Evolutionary conservation across 2,888 invertebrate species (phyloP).

Genomic region (Drosophila hamatofila): DNA sequence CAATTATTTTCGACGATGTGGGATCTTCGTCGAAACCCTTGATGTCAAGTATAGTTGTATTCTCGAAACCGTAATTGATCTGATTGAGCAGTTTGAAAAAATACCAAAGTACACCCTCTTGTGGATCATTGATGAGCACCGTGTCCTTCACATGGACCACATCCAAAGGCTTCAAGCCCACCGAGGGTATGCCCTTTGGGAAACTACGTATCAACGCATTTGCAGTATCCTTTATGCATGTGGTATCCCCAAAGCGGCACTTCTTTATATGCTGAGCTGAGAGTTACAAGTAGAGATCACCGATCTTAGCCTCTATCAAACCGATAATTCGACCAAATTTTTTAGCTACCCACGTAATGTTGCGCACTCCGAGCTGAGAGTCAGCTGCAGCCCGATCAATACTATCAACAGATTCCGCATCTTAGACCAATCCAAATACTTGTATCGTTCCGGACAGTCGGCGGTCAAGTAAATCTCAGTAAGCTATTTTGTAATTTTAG

Average conservation of each 20-base stretch:
- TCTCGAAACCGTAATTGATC: conserved; percentile 68
- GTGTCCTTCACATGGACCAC: conserved; percentile 50
- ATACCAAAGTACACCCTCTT: conserved; percentile 52
- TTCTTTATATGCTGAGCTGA: conserved; percentile 53
- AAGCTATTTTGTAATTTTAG: neutral
- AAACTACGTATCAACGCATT: conserved; percentile 60
- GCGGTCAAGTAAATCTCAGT: conserved; percentile 19
- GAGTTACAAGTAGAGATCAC: neutral
- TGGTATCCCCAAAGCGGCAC: conserved; percentile 66
- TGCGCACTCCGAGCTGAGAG: conserved; percentile 23
- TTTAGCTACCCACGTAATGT: conserved; percentile 44
- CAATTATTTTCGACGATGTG: conserved; percentile 46
- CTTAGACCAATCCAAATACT: conserved; percentile 29
- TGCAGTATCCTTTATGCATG: conserved; percentile 68
- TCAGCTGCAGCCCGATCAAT: conserved; percentile 33
- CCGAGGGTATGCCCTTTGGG: conserved; percentile 73
- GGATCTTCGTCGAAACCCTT: conserved; percentile 62
- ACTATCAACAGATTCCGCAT: conserved; percentile 39
- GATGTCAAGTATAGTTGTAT: conserved; percentile 65
- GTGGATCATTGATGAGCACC: conserved; percentile 48
- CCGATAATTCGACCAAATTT: neutral
- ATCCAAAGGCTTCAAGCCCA: conserved; percentile 72
- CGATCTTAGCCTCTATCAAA: neutral
- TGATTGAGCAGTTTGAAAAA: conserved; percentile 61
- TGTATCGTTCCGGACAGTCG: conserved; percentile 20